Percentiles rank a stretch among this genome's conserved stretches.
Conservation (phyloP, 2,888 invertebrate genomes). For the Micoletzkya japonica region DNA sequence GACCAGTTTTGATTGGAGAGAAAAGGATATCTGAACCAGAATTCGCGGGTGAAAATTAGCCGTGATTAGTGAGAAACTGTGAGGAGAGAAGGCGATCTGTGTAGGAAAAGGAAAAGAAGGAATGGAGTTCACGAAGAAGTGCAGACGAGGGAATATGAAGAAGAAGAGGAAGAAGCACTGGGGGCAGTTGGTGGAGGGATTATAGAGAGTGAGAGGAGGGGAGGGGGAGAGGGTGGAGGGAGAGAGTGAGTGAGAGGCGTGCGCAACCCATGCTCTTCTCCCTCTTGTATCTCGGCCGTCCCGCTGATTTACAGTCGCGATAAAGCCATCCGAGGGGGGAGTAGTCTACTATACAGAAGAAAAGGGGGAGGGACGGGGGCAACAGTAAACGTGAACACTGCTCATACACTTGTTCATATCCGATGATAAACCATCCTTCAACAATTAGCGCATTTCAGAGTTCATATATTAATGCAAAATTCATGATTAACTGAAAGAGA, state of each 20-base stretch:
- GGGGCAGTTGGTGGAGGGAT: not conserved
- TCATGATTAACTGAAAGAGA: too few relatives aligned
- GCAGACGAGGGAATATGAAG: constrained; percentile 11
- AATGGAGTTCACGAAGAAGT: constrained; percentile 1
- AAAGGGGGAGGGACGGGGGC: too few relatives aligned
- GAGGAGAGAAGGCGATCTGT: not conserved
- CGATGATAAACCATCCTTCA: too few relatives aligned
- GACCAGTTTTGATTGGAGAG: constrained; percentile 3
- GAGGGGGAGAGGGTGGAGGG: not conserved
- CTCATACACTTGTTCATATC: too few relatives aligned
- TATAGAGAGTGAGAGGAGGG: not conserved
- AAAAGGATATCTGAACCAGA: not conserved
- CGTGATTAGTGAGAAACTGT: not conserved
- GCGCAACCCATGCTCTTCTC: constrained; percentile 2
- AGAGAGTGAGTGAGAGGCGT: not conserved
- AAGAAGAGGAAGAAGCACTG: constrained; percentile 7
- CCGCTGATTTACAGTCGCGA: too few relatives aligned
- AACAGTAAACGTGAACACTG: too few relatives aligned
- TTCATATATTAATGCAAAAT: too few relatives aligned
- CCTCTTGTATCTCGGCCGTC: constrained; percentile 1
- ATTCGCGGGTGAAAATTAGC: not conserved
- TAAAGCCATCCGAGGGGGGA: too few relatives aligned
- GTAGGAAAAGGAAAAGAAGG: not conserved
- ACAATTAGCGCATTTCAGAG: too few relatives aligned
- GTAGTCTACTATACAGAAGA: too few relatives aligned